Conservation (phyloP, 2,888 invertebrate species). For the Melanostoma scalare region DNA sequence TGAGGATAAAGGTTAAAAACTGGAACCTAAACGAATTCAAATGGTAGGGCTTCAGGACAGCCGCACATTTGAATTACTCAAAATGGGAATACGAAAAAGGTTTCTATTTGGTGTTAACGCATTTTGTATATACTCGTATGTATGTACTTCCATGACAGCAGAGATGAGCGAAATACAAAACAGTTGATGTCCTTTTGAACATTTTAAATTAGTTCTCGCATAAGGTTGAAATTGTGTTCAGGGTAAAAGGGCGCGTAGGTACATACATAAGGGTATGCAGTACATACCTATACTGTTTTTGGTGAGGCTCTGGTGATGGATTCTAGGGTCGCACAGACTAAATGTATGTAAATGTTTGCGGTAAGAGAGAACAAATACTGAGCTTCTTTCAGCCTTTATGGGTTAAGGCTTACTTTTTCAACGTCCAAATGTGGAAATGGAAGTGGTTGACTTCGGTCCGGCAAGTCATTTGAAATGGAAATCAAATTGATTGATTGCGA, state of each 20-base stretch:
- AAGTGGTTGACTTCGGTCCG: not conserved
- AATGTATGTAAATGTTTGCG: slow-evolving; percentile 61
- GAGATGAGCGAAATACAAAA: slow-evolving; percentile 16
- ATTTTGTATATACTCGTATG: slow-evolving; percentile 1
- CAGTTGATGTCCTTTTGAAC: slow-evolving; percentile 51
- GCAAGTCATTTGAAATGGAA: slow-evolving; percentile 17
- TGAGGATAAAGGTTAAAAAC: slow-evolving; percentile 37
- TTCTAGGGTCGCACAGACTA: slow-evolving; percentile 35
- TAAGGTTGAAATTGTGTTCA: slow-evolving; percentile 19
- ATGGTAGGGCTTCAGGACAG: slow-evolving; percentile 43
- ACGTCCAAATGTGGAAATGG: slow-evolving; percentile 13
- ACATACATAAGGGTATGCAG: too few species aligned
- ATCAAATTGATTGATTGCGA: slow-evolving; percentile 51
- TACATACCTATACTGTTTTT: not conserved
- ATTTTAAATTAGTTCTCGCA: slow-evolving; percentile 63
- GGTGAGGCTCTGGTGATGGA: slow-evolving; percentile 36
- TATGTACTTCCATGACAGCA: not conserved
- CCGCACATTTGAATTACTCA: slow-evolving; percentile 65
- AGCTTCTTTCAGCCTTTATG: slow-evolving; percentile 26
- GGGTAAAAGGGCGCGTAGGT: not conserved
- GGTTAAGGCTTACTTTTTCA: slow-evolving; percentile 26
- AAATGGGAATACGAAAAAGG: slow-evolving; percentile 55
- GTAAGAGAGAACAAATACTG: slow-evolving; percentile 38
- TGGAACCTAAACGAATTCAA: slow-evolving; percentile 62
- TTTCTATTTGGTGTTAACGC: slow-evolving; percentile 49